These are phyloP conservation scores for Craniophora ligustri DNA, from an alignment of 2,888 invertebrate species.

Conservation along the genomic window DNA sequence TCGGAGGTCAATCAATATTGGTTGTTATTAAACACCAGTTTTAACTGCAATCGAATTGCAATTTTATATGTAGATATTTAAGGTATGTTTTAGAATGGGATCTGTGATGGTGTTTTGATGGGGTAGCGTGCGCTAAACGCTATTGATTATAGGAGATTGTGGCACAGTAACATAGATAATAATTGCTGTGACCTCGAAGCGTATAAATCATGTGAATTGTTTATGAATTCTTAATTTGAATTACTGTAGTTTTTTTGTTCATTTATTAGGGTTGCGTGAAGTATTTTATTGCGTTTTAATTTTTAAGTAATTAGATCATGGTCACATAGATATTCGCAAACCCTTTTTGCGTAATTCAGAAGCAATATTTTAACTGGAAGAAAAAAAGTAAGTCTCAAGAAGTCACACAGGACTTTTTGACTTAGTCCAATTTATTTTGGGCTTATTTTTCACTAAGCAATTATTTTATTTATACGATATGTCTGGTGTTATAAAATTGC, in stretches of 20 bases:
- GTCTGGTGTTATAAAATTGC: no score
- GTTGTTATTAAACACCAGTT: constrained; percentile 10
- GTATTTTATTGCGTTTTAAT: neutral
- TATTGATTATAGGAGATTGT: constrained; percentile 69
- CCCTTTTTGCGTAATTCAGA: no score
- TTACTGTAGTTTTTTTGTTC: constrained; percentile 4
- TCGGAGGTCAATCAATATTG: constrained; percentile 33
- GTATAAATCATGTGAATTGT: constrained; percentile 44
- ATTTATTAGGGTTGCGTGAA: constrained; percentile 3
- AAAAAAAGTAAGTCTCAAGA: no score
- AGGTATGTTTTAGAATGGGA: constrained; percentile 22
- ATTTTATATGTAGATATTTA: constrained; percentile 7
- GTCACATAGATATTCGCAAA: neutral
- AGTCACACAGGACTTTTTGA: no score
- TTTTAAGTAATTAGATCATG: no score
- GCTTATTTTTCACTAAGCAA: no score
- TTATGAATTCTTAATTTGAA: constrained; percentile 50
- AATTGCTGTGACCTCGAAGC: constrained; percentile 45
- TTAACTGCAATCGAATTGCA: constrained; percentile 7
- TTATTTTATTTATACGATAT: no score
- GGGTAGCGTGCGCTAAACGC: constrained; percentile 59
- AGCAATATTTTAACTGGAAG: no score
- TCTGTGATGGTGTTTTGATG: constrained; percentile 40
- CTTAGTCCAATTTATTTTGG: no score
- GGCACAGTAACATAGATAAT: constrained; percentile 70